Evolutionary conservation across 2,888 invertebrate species (phyloP).

Genomic region (Platycheirus rosarum): DNA sequence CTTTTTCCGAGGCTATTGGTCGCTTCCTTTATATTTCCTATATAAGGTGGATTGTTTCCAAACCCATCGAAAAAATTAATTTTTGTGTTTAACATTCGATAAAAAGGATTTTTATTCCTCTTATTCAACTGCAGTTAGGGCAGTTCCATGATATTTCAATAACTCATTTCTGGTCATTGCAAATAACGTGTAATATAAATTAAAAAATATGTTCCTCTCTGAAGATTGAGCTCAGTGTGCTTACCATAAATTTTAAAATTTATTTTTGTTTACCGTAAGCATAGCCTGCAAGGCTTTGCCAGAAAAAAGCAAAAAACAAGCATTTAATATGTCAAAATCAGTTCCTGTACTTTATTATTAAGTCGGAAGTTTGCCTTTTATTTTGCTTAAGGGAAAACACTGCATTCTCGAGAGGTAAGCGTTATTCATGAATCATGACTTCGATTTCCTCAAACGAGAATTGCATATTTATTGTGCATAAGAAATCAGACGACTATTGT

Average conservation of each 20-base stretch:
- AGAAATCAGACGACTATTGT: slow-evolving; percentile 40
- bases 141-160: too few relatives aligned
- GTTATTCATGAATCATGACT: slow-evolving; percentile 62
- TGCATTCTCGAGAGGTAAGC: slow-evolving; percentile 11
- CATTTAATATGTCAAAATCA: slow-evolving; percentile 37
- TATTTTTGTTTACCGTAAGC: slow-evolving; percentile 38
- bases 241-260: slow-evolving; percentile 2
- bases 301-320: neutral
- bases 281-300: neutral
- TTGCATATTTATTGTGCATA: slow-evolving; percentile 65
- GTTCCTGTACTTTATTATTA: slow-evolving; percentile 27
- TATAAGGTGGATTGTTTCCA: too few relatives aligned
- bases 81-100: too few relatives aligned
- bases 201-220: too few relatives aligned
- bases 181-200: too few relatives aligned
- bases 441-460: slow-evolving; percentile 62
- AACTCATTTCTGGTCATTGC: too few relatives aligned
- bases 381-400: slow-evolving; percentile 37
- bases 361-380: slow-evolving; percentile 39
- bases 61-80: too few relatives aligned
- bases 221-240: too few relatives aligned
- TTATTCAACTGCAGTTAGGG: too few relatives aligned
- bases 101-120: too few relatives aligned
- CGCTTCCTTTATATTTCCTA: too few relatives aligned
- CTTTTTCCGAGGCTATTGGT: too few relatives aligned